These are phyloP conservation scores for Cryptotermes secundus DNA, from an alignment of 1,140 invertebrate species.

Conservation along the genomic window DNA sequence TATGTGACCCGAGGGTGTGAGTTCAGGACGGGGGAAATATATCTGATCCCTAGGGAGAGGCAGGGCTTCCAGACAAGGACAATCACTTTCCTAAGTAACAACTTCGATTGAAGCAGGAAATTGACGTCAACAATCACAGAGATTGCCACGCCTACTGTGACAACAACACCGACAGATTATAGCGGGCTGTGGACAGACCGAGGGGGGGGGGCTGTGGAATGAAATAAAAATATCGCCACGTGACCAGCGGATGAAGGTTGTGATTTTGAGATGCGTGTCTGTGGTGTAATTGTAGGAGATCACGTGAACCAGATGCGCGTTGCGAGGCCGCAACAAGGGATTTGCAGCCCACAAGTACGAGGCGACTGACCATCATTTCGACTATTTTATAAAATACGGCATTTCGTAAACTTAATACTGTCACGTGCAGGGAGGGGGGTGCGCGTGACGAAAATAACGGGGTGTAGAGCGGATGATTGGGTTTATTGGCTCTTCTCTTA, in stretches of 20 bases:
- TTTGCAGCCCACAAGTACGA: too few relatives aligned
- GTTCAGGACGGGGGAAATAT: background rate
- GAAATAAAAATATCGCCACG: slow-evolving; percentile 17
- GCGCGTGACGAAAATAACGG: too few relatives aligned
- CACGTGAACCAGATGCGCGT: slow-evolving; percentile 7
- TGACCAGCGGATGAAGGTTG: background rate
- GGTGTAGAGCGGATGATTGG: too few relatives aligned
- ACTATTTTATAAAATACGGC: too few relatives aligned
- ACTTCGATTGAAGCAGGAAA: background rate
- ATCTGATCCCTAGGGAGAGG: slow-evolving; percentile 1
- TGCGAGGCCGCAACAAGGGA: background rate
- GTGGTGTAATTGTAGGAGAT: background rate
- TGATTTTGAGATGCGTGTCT: background rate
- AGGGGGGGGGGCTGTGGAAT: slow-evolving; percentile 9
- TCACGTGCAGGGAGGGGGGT: too few relatives aligned
- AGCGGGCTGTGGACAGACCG: background rate
- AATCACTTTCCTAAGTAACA: slow-evolving; percentile 6
- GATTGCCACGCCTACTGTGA: background rate
- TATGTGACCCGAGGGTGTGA: background rate
- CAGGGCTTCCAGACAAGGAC: background rate
- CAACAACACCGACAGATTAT: slow-evolving; percentile 12
- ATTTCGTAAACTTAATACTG: too few relatives aligned
- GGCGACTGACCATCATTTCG: too few relatives aligned
- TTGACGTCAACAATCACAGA: slow-evolving; percentile 8
- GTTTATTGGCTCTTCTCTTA: too few relatives aligned